Evolutionary conservation across 2,113 vertebrate genomes (phyloP), one percentile per base, ranked within the genome.

Genomic region (Sakesphorus luctuosus): DNA sequence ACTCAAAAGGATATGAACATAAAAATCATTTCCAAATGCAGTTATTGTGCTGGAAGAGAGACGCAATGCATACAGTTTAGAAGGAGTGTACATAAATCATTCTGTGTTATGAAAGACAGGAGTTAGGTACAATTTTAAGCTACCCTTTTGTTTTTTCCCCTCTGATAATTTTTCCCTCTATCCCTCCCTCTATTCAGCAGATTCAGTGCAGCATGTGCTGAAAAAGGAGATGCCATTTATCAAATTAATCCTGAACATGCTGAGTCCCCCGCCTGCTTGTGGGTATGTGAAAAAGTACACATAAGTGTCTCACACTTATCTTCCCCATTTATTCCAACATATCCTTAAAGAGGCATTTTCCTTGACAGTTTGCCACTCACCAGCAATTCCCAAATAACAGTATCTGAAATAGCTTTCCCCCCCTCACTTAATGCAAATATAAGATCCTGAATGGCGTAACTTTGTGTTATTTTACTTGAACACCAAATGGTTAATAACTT

Each of bases 251-350:
- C 93, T 73, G 40, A 91, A 84, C 69, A 62, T 35, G 26, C 46
- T 59, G 47, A 72, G 35, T 67, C 29, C 52, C n/a, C 56, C 84
- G 44, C 9, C 35, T 90, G 56, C 44, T 84, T 84, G n/a, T 86
- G 38, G 44, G 26, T 47, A 85, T 55, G 72, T 73, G 77, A 85
- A 75, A 87, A 94, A 87, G 43, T 76, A 67, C 62, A 83, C 78
- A 59, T 7, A 87, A 94, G 20, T 63, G 53, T 75, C 74, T 94
- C 66, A 72, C 74, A 71, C 71, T 91, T 91, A 90, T 46, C 71
- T 63, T 73, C 79, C 28, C 49, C 35, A 94, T 83, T 84, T 69
- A 86, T 90, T 90, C 25, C 50, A 84, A 77, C 87, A 89, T 91
- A 66, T 82, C 79, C 52, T 77, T 88, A 88, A 90, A 80, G 46